These are phyloP conservation scores for Menidia menidia DNA, from an alignment of 2,797 vertebrate genomes.

Conservation along the genomic window DNA sequence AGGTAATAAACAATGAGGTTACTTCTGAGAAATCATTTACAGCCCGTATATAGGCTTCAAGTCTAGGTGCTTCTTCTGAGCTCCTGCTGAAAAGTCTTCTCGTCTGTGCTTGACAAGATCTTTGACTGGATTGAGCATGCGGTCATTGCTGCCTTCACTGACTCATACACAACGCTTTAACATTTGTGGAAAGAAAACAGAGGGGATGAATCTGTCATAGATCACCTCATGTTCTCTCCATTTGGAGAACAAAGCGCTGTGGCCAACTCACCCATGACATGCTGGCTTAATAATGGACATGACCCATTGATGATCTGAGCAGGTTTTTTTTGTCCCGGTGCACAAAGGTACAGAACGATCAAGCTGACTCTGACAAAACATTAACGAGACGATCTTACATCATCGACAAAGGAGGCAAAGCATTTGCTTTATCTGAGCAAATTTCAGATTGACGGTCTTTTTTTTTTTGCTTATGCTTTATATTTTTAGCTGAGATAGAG, in stretches of 20 bases:
- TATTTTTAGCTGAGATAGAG: slow-evolving; percentile 38
- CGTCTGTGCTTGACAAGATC: slow-evolving; percentile 21
- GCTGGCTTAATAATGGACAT: not conserved
- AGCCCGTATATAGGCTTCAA: not conserved
- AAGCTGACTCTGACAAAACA: slow-evolving; percentile 28
- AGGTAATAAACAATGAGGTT: not conserved
- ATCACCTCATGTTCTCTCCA: slow-evolving; percentile 19
- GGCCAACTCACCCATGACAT: slow-evolving; percentile 3
- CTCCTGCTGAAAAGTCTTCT: not conserved
- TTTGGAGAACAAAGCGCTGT: not conserved
- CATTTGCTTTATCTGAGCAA: slow-evolving; percentile 1
- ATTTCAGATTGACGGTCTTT: slow-evolving; percentile 6
- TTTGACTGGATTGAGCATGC: slow-evolving; percentile 19
- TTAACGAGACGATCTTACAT: slow-evolving; percentile 30
- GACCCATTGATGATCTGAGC: slow-evolving; percentile 19
- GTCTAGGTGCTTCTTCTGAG: not conserved
- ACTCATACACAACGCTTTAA: slow-evolving; percentile 29
- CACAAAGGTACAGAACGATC: slow-evolving; percentile 30
- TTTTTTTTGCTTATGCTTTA: slow-evolving; percentile 14
- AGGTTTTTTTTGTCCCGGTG: not conserved
- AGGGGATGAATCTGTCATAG: slow-evolving; percentile 42
- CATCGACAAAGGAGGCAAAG: slow-evolving; percentile 15
- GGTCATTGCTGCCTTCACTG: slow-evolving; percentile 8
- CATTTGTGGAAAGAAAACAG: slow-evolving; percentile 40
- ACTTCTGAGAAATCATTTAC: not conserved